Conservation (phyloP, 2,888 invertebrate species). For the Podotricha telesiphe region DNA sequence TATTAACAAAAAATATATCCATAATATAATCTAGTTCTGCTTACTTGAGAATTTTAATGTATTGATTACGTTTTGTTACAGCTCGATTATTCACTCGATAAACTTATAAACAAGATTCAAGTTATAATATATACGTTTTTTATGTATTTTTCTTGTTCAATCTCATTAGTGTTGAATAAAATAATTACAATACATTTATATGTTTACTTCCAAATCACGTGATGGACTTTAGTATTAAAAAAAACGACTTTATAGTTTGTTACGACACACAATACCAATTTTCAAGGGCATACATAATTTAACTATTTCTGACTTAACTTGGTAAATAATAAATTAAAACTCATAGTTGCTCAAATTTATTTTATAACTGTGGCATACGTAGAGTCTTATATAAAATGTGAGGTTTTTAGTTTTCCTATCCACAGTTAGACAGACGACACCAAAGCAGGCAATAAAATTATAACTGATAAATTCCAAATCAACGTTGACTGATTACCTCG, state of each 20-base stretch:
- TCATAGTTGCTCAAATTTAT: background rate
- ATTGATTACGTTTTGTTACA: background rate
- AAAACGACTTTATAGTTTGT: background rate
- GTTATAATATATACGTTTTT: slow-evolving; percentile 1
- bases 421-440: background rate
- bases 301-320: background rate
- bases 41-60: background rate
- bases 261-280: background rate
- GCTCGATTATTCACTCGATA: background rate
- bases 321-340: background rate
- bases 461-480: background rate
- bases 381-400: too few species aligned
- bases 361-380: too few species aligned
- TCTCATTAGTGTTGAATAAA: too few species aligned
- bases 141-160: background rate
- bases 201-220: slow-evolving; percentile 1
- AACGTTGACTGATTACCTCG: slow-evolving; percentile 13
- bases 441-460: background rate
- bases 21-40: too few species aligned
- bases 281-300: background rate
- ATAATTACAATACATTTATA: background rate
- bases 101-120: slow-evolving; percentile 7
- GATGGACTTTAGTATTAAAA: slow-evolving; percentile 10
- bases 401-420: too few species aligned
- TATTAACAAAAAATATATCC: too few species aligned